Evolutionary conservation across 2,113 vertebrate genomes (phyloP).

Genomic region (Burhinus bistriatus): DNA sequence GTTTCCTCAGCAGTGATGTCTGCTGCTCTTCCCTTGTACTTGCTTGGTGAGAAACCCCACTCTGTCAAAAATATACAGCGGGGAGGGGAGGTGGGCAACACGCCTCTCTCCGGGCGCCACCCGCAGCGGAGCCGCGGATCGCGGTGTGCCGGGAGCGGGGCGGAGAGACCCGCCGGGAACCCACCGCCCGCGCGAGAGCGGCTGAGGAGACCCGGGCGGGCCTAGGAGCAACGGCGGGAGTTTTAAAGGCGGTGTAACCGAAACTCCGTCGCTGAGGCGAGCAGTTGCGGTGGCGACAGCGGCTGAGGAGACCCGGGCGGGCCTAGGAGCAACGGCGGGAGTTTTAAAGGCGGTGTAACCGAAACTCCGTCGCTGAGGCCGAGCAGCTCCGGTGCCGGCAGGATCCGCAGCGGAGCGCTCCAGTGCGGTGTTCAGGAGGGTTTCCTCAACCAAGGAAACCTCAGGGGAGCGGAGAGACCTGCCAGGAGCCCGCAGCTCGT

Average conservation of each 20-base stretch:
- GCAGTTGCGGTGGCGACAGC: too few relatives aligned
- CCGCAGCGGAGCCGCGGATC: background rate
- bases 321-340: background rate
- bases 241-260: too few relatives aligned
- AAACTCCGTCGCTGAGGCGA: too few relatives aligned
- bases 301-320: background rate
- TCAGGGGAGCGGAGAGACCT: too few relatives aligned
- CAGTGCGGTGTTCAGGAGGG: too few relatives aligned
- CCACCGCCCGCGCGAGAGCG: accelerated
- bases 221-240: background rate
- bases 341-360: too few relatives aligned
- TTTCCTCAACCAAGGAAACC: too few relatives aligned
- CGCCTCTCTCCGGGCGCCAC: background rate
- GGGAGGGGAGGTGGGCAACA: background rate
- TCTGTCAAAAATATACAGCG: background rate
- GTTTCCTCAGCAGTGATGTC: background rate
- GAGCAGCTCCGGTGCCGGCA: too few relatives aligned
- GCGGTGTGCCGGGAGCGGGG: accelerated
- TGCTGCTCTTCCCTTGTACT: background rate
- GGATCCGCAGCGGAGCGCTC: too few relatives aligned
- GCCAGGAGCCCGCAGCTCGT: too few relatives aligned
- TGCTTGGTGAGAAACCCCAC: background rate
- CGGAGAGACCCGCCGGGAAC: accelerated
- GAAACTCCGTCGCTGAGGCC: too few relatives aligned
- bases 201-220: background rate